Evolutionary conservation across 1,140 invertebrate species (phyloP), one percentile per base, ranked within the genome.

Genomic region (Pristionchus pacificus): DNA sequence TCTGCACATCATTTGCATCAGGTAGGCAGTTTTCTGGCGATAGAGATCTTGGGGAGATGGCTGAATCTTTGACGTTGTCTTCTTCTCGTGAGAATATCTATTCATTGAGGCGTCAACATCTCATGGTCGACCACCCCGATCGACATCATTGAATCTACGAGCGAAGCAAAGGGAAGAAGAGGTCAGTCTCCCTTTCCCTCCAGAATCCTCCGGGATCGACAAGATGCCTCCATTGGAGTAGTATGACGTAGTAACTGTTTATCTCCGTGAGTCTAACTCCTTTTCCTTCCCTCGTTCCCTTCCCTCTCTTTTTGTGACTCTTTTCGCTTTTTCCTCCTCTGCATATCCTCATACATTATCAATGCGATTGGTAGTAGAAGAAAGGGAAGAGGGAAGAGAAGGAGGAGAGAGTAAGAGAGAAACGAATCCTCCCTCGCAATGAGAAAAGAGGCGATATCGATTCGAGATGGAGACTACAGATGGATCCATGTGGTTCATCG

Each of bases 21-120:
- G 58, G 2, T 62, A 71, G 70, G 68, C 24, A 13, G 27, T 25
- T 70, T 24, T 71, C 65, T 72, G 33, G 27, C 38, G 66, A 55
- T 30, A 49, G 0, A 28, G 1, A 55, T 32, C 31, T 15, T 27
- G 28, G 25, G 2, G 15, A 66, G 10, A 25, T 14, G 33, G 19
- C 33, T 29, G 27, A 28, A 65, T 2, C 24, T 13, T 38, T 59
- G 14, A 49, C 28, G 19, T 6, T 14, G 2, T 27, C 24, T 30
- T 62, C 33, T 69, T 69, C 29, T 60, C 19, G 6, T 10, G 38
- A n/a, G n/a, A 25, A 66, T 24, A 60, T 24, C 61, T 65, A 24
- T 14, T 70, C 29, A 38, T 25, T n/a, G 13, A 69, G 57, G 65
- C 74, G 29, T 75, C 71, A 32, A 74, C 74, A 65, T 74, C 71